Conservation (phyloP, 2,113 vertebrate species). For the Indicator indicator region DNA sequence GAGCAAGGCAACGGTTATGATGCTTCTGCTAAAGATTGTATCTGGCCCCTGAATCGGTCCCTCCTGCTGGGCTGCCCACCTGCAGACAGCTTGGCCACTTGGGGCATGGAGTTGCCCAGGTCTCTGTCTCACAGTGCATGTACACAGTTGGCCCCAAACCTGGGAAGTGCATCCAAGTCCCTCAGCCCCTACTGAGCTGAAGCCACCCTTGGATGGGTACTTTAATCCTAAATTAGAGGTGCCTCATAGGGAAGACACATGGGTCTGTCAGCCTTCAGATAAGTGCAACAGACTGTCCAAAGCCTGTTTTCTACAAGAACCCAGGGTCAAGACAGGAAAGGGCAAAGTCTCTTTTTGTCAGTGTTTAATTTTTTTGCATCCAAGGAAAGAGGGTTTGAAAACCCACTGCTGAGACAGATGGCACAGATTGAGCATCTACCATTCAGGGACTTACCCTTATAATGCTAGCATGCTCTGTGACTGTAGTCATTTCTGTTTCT, state of each 20-base stretch:
- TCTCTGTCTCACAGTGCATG: accelerated
- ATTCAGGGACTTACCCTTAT: background rate
- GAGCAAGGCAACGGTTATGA: background rate
- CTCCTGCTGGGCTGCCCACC: accelerated
- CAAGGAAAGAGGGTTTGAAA: background rate
- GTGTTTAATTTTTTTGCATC: background rate
- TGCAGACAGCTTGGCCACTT: background rate
- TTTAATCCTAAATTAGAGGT: background rate
- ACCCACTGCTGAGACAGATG: background rate
- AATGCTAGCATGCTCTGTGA: background rate
- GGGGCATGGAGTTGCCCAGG: background rate
- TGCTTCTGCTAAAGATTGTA: accelerated
- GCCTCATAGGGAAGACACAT: background rate
- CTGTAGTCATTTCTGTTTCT: background rate
- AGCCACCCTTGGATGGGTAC: background rate
- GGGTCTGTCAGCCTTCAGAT: background rate
- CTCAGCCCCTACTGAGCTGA: background rate
- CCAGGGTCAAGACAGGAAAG: background rate
- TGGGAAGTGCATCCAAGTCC: background rate
- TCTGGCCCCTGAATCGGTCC: accelerated
- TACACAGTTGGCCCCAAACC: background rate
- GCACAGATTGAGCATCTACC: background rate
- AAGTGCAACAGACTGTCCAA: background rate
- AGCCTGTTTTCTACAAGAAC: background rate
- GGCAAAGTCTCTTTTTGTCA: background rate